Evolutionary conservation across 2,888 invertebrate genomes (phyloP).

Genomic region (Chrysina gloriosa): DNA sequence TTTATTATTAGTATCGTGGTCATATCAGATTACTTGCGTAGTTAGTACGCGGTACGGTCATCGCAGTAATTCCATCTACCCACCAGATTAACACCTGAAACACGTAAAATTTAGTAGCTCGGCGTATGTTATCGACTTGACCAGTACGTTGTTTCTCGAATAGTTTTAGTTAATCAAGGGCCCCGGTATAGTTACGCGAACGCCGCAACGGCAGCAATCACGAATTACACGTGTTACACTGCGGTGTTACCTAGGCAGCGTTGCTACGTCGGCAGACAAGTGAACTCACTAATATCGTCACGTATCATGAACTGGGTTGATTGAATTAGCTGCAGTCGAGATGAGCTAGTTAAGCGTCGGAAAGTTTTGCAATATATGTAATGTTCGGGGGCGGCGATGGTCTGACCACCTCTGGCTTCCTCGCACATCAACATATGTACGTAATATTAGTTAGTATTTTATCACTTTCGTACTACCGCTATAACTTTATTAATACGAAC

Average conservation of each 20-base stretch:
- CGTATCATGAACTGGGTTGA: slow-evolving; percentile 7
- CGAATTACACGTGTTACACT: slow-evolving; percentile 9
- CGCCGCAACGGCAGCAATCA: background rate
- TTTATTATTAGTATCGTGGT: too few relatives aligned
- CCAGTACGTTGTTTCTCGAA: slow-evolving; percentile 4
- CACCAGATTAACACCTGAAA: slow-evolving; percentile 17
- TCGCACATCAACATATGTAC: background rate
- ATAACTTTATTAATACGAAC: too few relatives aligned
- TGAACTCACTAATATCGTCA: background rate
- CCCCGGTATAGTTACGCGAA: background rate
- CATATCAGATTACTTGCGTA: too few relatives aligned
- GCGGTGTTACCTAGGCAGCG: background rate
- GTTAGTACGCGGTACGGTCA: too few relatives aligned
- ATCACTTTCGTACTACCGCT: too few relatives aligned
- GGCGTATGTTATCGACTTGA: slow-evolving; percentile 16
- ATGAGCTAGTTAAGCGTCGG: background rate
- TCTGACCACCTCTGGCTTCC: too few relatives aligned
- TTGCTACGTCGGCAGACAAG: background rate
- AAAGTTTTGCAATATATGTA: slow-evolving; percentile 12
- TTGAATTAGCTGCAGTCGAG: slow-evolving; percentile 15
- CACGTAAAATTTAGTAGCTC: slow-evolving; percentile 20
- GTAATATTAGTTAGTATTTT: too few relatives aligned
- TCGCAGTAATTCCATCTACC: background rate
- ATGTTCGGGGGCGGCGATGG: too few relatives aligned
- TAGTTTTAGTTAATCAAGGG: slow-evolving; percentile 24